Base-by-base conservation (phyloP, 2,888 invertebrate genomes). In the Calliphora vomitoria region DNA sequence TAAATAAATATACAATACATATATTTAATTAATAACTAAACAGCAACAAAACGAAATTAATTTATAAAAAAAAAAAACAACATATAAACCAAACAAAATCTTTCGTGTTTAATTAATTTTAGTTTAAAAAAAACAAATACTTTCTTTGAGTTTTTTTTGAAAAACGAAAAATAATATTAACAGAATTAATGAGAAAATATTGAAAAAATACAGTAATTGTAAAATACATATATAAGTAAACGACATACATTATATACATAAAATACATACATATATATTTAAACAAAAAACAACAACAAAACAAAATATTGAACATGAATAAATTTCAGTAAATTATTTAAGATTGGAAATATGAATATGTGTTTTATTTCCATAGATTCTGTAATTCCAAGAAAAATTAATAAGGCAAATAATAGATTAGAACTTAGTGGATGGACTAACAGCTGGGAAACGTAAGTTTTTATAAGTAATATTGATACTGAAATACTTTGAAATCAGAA, bases 251-350 rank as follows among this genome's bases (percentile, higher is more conserved):
- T 72, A 74, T 55, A 78, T 85, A 55, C 53, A 69, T 31, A 69
- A 35, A 35, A 35, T 72, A 74, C 44, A 78, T 31, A 71, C 1
- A 69, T 8, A 76, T 44, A 38, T 41, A 79, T 60, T 53, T 31
- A 74, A 44, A 68, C 44, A 84, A 64, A 53, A 75, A 64, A 4
- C 2, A 72, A 74, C 2, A 68, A 80, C 31, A 38, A 55, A 35
- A 53, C 35, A 55, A 68, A 47, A 44, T 76, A 85, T 81, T 81
- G 35, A 85, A 82, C n/a, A 86, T 76, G 41, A 86, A 86, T 82
- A 82, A 44, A 86, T 76, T 82, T 72, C 82, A 78, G 78, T 82
- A 71, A 71, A 83, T 80, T 83, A 79, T 81, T 83, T 60, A 76
- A 71, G 44, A 81, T 83, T 72, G 62, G 4, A 76, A 80, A 55